Conservation (phyloP, 2,888 invertebrate species). For the Tupiocoris notatus region DNA sequence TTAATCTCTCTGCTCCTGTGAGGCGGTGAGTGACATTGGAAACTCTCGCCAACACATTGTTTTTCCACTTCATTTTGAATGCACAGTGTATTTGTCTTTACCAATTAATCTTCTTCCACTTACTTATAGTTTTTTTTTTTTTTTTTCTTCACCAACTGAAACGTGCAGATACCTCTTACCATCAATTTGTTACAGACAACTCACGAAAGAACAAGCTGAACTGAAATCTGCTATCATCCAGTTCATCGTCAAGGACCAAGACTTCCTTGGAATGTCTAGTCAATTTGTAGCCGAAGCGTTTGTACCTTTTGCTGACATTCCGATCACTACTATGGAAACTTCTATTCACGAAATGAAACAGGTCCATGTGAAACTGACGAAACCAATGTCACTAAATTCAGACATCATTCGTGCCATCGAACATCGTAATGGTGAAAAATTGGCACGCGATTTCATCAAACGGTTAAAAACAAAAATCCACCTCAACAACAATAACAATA, state of each 20-base stretch:
- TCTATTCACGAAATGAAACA: constrained; percentile 64
- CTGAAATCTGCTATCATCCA: constrained; percentile 71
- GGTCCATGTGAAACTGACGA: constrained; percentile 68
- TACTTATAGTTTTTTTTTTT: background rate
- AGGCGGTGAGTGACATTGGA: too few relatives aligned
- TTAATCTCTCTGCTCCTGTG: too few relatives aligned
- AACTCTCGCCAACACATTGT: too few relatives aligned
- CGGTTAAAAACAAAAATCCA: constrained; percentile 65
- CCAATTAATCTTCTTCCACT: background rate
- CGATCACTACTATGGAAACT: constrained; percentile 62
- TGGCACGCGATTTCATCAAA: constrained; percentile 85
- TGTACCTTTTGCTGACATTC: constrained; percentile 74
- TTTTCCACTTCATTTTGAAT: background rate
- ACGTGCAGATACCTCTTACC: too few relatives aligned
- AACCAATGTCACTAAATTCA: constrained; percentile 67
- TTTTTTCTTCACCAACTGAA: background rate
- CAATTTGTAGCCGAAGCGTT: constrained; percentile 95
- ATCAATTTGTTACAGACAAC: constrained; percentile 59
- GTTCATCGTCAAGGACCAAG: constrained; percentile 94
- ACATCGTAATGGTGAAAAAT: constrained; percentile 79
- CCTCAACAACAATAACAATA: constrained; percentile 18
- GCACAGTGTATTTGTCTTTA: background rate
- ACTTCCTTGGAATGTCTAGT: constrained; percentile 85
- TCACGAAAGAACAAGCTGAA: constrained; percentile 66
- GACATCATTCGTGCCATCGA: constrained; percentile 76